Evolutionary conservation across 2,113 vertebrate species (phyloP).

Genomic region (Lagopus muta): DNA sequence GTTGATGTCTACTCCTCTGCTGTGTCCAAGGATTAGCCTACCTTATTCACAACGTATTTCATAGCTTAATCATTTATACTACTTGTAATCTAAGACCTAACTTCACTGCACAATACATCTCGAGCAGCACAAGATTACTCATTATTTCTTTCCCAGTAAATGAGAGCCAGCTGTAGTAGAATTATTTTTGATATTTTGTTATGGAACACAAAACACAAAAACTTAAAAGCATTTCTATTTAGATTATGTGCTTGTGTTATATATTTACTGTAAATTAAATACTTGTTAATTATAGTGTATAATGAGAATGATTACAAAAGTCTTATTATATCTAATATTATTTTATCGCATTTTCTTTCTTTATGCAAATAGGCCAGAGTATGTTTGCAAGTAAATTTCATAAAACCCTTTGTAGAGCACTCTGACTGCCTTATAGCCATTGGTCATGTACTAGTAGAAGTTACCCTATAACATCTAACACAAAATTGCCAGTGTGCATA

Average conservation of each 20-base stretch:
- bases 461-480: background rate
- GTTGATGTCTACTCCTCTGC: conserved; percentile 33
- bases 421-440: background rate
- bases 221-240: background rate
- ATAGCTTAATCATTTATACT: conserved; percentile 27
- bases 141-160: conserved; percentile 19
- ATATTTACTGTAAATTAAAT: background rate
- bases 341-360: background rate
- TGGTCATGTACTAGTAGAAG: background rate
- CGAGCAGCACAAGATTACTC: conserved; percentile 36
- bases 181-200: conserved; percentile 1
- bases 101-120: background rate
- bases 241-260: background rate
- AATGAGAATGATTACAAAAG: background rate
- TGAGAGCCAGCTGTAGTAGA: conserved; percentile 20
- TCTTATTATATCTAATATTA: background rate
- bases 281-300: background rate
- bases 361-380: background rate
- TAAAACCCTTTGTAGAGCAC: background rate
- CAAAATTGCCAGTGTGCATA: background rate
- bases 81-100: conserved; percentile 22
- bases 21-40: conserved; percentile 19
- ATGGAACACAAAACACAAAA: conserved; percentile 24
- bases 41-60: conserved; percentile 46
- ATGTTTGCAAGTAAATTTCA: background rate